Percentiles rank a stretch among this genome's conserved stretches.
Conservation (phyloP, 2,113 vertebrate species). For the Anarrhichthys ocellatus region DNA sequence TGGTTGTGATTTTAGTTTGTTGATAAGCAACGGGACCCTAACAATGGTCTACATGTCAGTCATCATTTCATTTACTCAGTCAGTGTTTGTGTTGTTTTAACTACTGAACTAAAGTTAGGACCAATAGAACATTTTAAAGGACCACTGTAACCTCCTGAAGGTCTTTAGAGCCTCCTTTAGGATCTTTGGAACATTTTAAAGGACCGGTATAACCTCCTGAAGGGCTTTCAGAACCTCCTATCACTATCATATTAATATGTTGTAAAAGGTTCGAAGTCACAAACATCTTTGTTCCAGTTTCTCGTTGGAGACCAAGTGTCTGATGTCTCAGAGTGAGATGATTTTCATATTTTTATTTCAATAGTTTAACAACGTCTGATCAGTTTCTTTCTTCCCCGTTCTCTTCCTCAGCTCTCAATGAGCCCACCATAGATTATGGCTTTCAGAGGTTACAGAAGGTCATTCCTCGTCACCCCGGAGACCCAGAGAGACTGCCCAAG, state of each 20-base stretch:
- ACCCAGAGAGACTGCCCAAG: conserved; percentile 78
- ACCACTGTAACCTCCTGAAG: no score
- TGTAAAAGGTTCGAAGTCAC: no score
- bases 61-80: neutral
- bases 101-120: no score
- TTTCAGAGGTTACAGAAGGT: conserved; percentile 81
- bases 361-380: neutral
- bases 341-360: neutral
- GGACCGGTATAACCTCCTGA: no score
- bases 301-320: no score
- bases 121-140: no score
- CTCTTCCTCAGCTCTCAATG: conserved; percentile 66
- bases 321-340: neutral
- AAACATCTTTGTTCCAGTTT: no score
- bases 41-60: neutral
- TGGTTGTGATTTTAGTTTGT: neutral
- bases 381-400: neutral
- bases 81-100: neutral
- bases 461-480: conserved; percentile 76
- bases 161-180: no score
- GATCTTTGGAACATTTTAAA: no score
- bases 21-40: no score
- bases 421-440: conserved; percentile 78
- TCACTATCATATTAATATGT: no score
- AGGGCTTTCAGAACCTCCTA: no score